Percentiles rank a stretch among this genome's conserved stretches.
Evolutionary conservation across 2,888 invertebrate genomes (phyloP).

Genomic region (Adela reaumurella): DNA sequence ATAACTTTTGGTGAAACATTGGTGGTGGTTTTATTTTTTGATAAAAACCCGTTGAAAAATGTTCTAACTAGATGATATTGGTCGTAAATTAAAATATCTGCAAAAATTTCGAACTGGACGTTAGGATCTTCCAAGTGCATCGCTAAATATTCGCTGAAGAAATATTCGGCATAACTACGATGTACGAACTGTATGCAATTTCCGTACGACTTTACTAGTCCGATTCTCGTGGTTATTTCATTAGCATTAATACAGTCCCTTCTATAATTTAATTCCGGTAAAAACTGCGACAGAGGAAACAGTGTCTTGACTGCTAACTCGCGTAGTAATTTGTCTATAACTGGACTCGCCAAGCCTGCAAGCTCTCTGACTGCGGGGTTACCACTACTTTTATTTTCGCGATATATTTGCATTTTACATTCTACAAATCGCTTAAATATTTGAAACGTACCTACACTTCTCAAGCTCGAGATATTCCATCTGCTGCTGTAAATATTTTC

Average conservation of each 20-base stretch:
- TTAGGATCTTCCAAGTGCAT: neutral
- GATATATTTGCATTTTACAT: neutral
- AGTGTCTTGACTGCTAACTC: neutral
- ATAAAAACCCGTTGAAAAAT: neutral
- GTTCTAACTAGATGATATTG: neutral
- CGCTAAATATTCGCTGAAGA: neutral
- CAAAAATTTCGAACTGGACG: neutral
- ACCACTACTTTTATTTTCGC: neutral
- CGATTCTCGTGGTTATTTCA: neutral
- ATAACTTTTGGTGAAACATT: too few species aligned
- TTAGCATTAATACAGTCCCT: neutral
- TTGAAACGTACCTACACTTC: neutral
- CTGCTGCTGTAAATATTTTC: neutral
- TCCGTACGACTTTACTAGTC: neutral
- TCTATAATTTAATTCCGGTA: too few species aligned
- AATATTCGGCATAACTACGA: neutral
- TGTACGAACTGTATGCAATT: neutral
- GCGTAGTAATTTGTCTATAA: too few species aligned
- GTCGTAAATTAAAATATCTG: neutral
- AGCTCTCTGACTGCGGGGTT: neutral
- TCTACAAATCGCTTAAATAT: neutral
- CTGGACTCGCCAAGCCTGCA: too few species aligned
- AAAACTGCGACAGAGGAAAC: neutral
- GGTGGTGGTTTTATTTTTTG: too few species aligned
- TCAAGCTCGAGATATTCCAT: neutral